Evolutionary conservation across 2,888 invertebrate species (phyloP), one percentile per base, ranked within the genome.

Genomic region (Flabesymbios commensalis): DNA sequence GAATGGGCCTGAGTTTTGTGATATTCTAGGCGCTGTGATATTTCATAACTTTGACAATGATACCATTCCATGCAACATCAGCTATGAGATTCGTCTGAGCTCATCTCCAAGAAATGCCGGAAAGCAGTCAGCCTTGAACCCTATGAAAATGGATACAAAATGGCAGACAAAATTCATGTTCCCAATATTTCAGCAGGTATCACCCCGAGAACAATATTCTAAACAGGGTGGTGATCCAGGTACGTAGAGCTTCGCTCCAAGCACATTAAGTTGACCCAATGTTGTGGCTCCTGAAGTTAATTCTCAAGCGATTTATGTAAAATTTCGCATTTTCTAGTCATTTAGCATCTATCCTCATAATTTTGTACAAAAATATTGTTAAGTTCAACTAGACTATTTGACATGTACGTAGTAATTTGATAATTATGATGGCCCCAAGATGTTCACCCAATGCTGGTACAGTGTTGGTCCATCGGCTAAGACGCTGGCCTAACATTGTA

Each of bases 101-200:
- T 49, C 7, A 28, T 29, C 49, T 14, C 49, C 31, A 7, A 45
- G 45, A 45, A 10, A 22, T n/a, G 14, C 45, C 7, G 24, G 22
- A 7, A 24, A 7, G 22, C 7, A 10, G 7, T 45, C 22, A 14
- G 22, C 7, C 22, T 45, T 49, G 10, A 31, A 26, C 31, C 65
- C 65, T 1, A 69, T 74, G 26, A 59, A 57, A 5, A 41, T 53
- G 10, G 73, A 78, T 51, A 74, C 74, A 28, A 85, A 87, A 56
- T 93, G 92, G 92, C 84, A 86, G 19, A 91, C 92, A 0, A 87
- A 88, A 74, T 76, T 86, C 2, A 79, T 89, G 47, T 92, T 88
- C 80, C 89, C 88, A 0, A 69, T 85, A 32, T 89, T 87, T 77
- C 89, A 88, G 77, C 73, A 81, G 2, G 85, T 88, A 1, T 91